Percentiles rank a stretch among this genome's conserved stretches.
These are phyloP conservation scores for Thomomys bottae DNA, from an alignment of 2,113 vertebrate genomes.

Conservation along the genomic window DNA sequence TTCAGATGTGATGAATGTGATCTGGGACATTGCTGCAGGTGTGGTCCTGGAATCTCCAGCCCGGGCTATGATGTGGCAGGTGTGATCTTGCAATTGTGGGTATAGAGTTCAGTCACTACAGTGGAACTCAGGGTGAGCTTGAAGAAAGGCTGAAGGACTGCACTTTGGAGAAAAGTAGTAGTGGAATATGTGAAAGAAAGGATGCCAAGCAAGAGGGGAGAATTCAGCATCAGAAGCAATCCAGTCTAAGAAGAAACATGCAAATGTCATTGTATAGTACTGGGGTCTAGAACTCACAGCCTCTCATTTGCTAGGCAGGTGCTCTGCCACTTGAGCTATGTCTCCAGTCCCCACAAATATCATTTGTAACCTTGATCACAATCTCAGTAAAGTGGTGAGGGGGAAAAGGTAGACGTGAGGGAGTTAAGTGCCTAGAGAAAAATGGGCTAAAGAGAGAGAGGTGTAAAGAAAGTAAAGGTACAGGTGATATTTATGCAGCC, in stretches of 20 bases:
- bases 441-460: background rate
- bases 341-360: background rate
- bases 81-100: background rate
- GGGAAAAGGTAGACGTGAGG: background rate
- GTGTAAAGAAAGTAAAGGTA: background rate
- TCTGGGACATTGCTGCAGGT: background rate
- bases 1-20: background rate
- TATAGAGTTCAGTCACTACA: background rate
- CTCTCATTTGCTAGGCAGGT: no score
- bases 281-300: no score
- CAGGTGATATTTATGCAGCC: background rate
- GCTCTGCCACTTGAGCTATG: no score
- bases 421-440: background rate
- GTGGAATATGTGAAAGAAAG: background rate
- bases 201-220: background rate
- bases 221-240: background rate
- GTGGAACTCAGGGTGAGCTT: no score
- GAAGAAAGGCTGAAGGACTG: background rate
- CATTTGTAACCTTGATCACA: background rate
- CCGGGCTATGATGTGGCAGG: background rate
- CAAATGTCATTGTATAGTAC: no score
- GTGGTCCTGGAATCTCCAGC: background rate
- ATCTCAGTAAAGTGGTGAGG: background rate
- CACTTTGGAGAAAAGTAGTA: background rate
- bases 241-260: background rate